Base-by-base conservation (phyloP, 2,797 vertebrate genomes). In the Selene dorsalis region DNA sequence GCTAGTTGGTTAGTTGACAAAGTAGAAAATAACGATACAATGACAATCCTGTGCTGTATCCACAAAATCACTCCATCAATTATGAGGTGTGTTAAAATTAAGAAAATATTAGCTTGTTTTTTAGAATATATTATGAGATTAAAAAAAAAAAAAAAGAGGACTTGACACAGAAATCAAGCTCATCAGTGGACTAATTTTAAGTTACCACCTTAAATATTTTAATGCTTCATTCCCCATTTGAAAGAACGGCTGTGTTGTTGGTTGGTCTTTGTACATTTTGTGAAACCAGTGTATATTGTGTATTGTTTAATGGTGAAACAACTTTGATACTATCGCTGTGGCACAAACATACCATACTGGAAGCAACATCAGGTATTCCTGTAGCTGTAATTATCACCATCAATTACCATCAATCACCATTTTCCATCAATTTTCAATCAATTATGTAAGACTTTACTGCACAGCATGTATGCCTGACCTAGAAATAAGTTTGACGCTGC, bases 221-320 rank as follows among this genome's bases (percentile, higher is more conserved):
- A 43, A 50, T 26, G 3, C 2, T 45, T 35, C 0, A 20, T 38
- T 69, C 17, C 10, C 2, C 8, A 24, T 60, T 57, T 22, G 3
- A 64, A 2, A 50, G 14, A 60, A 47, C 32, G 16, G 13, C 47
- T 64, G n/a, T 6, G 7, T 45, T 52, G 32, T 72, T 56, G 22
- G 28, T 43, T 79, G 39, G 17, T 60, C 16, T 77, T 50, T 58
- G 60, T 65, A 41, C 3, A 57, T 43, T 69, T 72, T 57, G 24
- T 69, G 11, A 76, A 61, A 69, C 4, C 14, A 14, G 12, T 75
- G 32, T 74, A n/a, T 48, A 20, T 30, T 70, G 58, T 16, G 41
- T 43, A n/a, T 50, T 35, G 52, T 74, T 3, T 11, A 4, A 62
- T 18, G 10, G 20, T 57, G 16, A 50, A 22, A 43, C 32, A 32